Evolutionary conservation across 2,113 vertebrate genomes (phyloP), one percentile per base, ranked within the genome.

Genomic region (Rostratula benghalensis): DNA sequence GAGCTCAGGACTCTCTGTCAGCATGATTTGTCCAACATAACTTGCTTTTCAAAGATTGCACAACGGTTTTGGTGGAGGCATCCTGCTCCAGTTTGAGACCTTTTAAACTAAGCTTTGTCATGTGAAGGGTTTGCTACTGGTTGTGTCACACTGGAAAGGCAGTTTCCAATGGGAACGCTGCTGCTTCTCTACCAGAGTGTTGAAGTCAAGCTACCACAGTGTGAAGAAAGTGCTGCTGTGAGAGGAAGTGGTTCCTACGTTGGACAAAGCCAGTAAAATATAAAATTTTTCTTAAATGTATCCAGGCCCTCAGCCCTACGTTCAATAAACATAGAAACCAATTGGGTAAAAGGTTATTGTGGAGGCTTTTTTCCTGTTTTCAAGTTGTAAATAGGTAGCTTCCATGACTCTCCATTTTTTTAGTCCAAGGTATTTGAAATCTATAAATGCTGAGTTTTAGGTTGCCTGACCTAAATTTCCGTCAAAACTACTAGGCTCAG

Each of bases 81-180:
- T 25, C 82, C 60, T 94, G 69, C 59, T 71, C 78, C 45, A 48
- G 39, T 78, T 69, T 10, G 53, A 76, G 73, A 76, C 57, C 37
- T 35, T 16, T 8, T 39, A 83, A 77, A 13, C 65, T 35, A n/a
- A 78, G n/a, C 60, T 35, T 75, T 59, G 60, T 37, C 48, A 15
- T 8, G 11, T 69, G 46, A 31, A 68, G 41, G 79, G 45, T 25
- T 56, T 37, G 31, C 27, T 45, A 31, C 67, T 91, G 35, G 48
- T 13, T 51, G 50, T 35, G 54, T 46, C 57, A 53, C 48, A 11
- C 56, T 48, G 74, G 59, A 53, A 87, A 65, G 15, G 12, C 28
- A 7, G 45, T 25, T 79, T 83, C 87, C 70, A 82, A 94, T 27
- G 87, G 93, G 93, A 95, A 78, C 20, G 7, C 27, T 78, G 82